Evolutionary conservation across 2,888 invertebrate species (phyloP), one percentile per base, ranked within the genome.

Genomic region (Andrena bicolor): DNA sequence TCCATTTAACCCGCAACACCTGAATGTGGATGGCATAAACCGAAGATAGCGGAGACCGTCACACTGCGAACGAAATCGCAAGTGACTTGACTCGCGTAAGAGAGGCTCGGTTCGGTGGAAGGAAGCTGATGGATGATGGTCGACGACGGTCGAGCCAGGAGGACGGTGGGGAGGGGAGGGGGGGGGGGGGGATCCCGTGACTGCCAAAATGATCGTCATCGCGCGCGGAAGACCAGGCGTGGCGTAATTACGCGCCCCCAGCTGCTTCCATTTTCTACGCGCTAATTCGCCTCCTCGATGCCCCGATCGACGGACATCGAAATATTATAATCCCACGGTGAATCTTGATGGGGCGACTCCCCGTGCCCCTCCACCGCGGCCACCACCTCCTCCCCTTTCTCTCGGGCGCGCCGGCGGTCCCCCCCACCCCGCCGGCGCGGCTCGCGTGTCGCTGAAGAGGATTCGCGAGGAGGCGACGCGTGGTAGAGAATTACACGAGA

Each of bases 251-350:
- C 28, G 74, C 30, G 60, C 71, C 76, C 72, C 23, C 51, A 70
- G 84, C 73, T 76, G 85, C 85, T 88, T 82, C 88, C 88, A 88
- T 88, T 88, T 88, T 88, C 88, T 88, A 86, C 70, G 69, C 77
- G 82, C 85, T 86, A 88, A 88, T 88, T 84, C 87, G 80, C 41
- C 71, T 74, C 74, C 56, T 41, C 63, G 85, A 82, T 76, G 84
- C 70, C 76, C 70, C 81, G 82, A 85, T 88, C 86, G 86, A 82
- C 85, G 84, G 80, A 81, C 85, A 88, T 88, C 85, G 86, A 79
- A 41, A 88, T 86, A 86, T 88, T 85, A 88, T 88, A 86, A 88
- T 86, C 56, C 86, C 80, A 80, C 79, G 76, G 70, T 85, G 86
- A 82, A 86, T 86, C 84, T 86, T 86, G 83, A 83, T 66, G 85